Evolutionary conservation across 2,888 invertebrate species (phyloP).

Genomic region (Ophonus ardosiacus): DNA sequence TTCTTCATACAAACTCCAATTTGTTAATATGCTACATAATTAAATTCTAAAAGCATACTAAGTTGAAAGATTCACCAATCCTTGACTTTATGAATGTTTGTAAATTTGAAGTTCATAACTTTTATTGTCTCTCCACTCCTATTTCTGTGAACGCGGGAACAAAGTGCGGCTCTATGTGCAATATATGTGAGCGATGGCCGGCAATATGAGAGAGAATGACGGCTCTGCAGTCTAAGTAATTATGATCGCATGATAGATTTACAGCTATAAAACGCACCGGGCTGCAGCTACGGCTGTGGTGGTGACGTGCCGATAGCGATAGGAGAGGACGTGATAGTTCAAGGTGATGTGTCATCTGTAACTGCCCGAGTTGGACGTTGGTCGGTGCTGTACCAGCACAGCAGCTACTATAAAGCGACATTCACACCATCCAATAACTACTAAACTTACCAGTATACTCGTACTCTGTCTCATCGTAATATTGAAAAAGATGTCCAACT

Average conservation of each 20-base stretch:
- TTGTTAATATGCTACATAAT: too few relatives aligned
- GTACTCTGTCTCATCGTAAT: too few relatives aligned
- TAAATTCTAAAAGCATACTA: too few relatives aligned
- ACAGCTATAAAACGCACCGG: background rate
- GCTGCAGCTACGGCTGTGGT: background rate
- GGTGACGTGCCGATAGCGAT: background rate
- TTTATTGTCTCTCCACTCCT: too few relatives aligned
- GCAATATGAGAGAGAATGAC: background rate
- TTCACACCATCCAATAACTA: background rate
- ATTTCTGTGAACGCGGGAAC: too few relatives aligned
- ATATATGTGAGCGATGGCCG: background rate
- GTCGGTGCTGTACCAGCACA: background rate
- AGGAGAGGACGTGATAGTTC: conserved; percentile 4
- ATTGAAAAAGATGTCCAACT: too few relatives aligned
- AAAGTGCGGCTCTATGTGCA: background rate
- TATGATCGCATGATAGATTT: background rate
- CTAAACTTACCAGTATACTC: too few relatives aligned
- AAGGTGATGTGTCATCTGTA: conserved; percentile 14
- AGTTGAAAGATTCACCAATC: too few relatives aligned
- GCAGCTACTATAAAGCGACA: background rate
- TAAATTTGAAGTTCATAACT: too few relatives aligned
- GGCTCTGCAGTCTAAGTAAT: background rate
- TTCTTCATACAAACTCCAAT: too few relatives aligned
- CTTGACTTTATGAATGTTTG: too few relatives aligned
- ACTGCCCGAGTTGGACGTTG: background rate